Base-by-base conservation (phyloP, 2,113 vertebrate genomes). In the Ammospiza nelsoni region DNA sequence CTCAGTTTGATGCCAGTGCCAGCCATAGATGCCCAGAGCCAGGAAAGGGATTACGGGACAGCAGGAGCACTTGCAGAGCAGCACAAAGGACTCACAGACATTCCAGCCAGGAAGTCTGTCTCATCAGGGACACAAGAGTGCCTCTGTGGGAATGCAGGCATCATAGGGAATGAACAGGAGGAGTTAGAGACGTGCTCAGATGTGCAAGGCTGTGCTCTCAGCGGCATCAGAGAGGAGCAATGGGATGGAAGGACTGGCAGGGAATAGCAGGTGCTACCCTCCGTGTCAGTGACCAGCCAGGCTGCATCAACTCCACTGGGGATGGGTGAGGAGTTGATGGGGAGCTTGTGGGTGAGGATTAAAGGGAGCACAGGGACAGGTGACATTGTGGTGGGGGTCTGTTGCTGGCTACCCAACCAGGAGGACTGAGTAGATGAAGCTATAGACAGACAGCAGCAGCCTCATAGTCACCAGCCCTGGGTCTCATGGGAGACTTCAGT, bases 151-250 rank as follows among this genome's bases (percentile, higher is more conserved):
- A 90, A 51, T 5, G 2, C 58, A 39, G 0, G 0, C 33, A 31
- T 35, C 15, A 5, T 23, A n/a, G n/a, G 31, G 39, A 43, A 7
- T 25, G 48, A 76, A 10, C 14, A 21, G 48, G 49, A 57, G 28
- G 43, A 21, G 4, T 33, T 28, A 20, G 35, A 59, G 49, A 15
- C 0, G 0, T 21, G 28, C 24, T 12, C 4, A 1, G 1, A 2
- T 2, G 0, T 35, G 68, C 68, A 65, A 63, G 19, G 25, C 44
- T 58, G 15, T 15, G 29, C 9, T 35, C 37, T 62, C 69, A 27
- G 11, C 10, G 11, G 29, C n/a, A 21, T 39, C 62, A 52, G 8
- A 18, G 67, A 44, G 74, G 9, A 15, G 19, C 12, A 15, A 24
- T 74, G 37, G 41, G 28, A 10, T 58, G 55, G 28, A 51, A 69